These are phyloP conservation scores for Acipenser ruthenus DNA, from an alignment of 2,797 vertebrate genomes.

Conservation along the genomic window DNA sequence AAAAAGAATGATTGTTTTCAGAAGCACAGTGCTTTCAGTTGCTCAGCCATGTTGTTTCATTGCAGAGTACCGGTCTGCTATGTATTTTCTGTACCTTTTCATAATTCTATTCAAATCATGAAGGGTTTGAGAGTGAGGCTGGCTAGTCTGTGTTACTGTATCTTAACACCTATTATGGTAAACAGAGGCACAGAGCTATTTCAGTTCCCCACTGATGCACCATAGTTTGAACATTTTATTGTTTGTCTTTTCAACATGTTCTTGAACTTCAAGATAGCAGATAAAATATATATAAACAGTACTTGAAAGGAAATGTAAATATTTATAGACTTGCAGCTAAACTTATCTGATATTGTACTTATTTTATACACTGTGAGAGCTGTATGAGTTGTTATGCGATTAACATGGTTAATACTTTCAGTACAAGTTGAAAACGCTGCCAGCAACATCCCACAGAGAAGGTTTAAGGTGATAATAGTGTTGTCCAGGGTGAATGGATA, in stretches of 20 bases:
- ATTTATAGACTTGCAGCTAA: slow-evolving; percentile 45
- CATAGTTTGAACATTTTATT: slow-evolving; percentile 32
- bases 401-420: slow-evolving; percentile 2
- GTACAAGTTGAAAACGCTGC: slow-evolving; percentile 11
- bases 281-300: slow-evolving; percentile 51
- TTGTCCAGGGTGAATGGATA: slow-evolving; percentile 3
- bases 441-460: slow-evolving; percentile 16
- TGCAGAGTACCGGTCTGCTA: neutral
- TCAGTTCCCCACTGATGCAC: slow-evolving; percentile 41
- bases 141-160: slow-evolving; percentile 25
- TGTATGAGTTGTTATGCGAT: slow-evolving; percentile 22
- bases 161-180: slow-evolving; percentile 48
- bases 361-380: slow-evolving; percentile 36
- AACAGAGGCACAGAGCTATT: slow-evolving; percentile 31
- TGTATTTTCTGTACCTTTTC: slow-evolving; percentile 16
- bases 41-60: too few species aligned
- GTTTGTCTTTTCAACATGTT: slow-evolving; percentile 31
- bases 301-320: slow-evolving; percentile 54
- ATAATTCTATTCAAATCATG: slow-evolving; percentile 37
- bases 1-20: too few species aligned
- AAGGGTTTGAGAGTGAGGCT: slow-evolving; percentile 25
- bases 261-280: slow-evolving; percentile 43
- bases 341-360: slow-evolving; percentile 50
- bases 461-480: slow-evolving; percentile 42
- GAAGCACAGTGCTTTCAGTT: too few species aligned